phyloP scores from a whole-genome alignment of 2,888 invertebrate genomes.

The Drosophila melanosoma region DNA sequence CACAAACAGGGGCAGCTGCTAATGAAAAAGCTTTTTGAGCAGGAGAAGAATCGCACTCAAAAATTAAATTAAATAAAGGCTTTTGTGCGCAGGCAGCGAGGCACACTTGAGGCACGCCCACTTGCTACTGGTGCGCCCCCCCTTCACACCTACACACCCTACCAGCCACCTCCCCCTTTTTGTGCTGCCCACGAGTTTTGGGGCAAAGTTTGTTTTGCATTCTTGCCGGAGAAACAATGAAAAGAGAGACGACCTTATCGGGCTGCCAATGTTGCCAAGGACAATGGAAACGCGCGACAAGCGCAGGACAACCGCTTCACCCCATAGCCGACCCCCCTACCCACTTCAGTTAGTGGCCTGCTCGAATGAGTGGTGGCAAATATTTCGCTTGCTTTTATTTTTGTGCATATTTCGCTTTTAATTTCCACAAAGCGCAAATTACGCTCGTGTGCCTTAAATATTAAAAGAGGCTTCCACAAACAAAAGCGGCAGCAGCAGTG shows the following conservation, averaged over 20 bases:
- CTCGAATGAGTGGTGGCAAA: constrained; percentile 51
- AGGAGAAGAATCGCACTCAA: constrained; percentile 50
- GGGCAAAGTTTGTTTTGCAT: constrained; percentile 62
- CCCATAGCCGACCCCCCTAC: background rate
- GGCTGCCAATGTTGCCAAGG: constrained; percentile 55
- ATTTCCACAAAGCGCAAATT: constrained; percentile 70
- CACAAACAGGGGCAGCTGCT: constrained; percentile 35
- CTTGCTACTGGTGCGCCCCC: background rate
- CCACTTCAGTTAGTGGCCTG: constrained; percentile 1
- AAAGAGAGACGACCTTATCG: constrained; percentile 51
- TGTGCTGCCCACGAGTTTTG: constrained; percentile 40
- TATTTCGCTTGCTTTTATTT: constrained; percentile 40
- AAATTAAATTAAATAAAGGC: constrained; percentile 83
- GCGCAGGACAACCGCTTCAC: constrained; percentile 47
- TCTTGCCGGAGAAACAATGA: constrained; percentile 50
- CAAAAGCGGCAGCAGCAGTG: constrained; percentile 8
- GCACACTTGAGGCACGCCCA: constrained; percentile 57
- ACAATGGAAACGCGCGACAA: constrained; percentile 47
- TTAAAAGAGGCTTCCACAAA: constrained; percentile 33
- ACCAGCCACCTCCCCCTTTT: constrained; percentile 2
- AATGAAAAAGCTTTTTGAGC: constrained; percentile 64
- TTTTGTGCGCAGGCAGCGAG: constrained; percentile 66
- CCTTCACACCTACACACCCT: background rate
- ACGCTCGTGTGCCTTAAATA: constrained; percentile 72
- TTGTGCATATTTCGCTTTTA: constrained; percentile 69